A percentile compares a stretch with the other conserved stretches of the same genome.
phyloP scores from a whole-genome alignment of 2,888 invertebrate species.

The Mamestra brassicae region DNA sequence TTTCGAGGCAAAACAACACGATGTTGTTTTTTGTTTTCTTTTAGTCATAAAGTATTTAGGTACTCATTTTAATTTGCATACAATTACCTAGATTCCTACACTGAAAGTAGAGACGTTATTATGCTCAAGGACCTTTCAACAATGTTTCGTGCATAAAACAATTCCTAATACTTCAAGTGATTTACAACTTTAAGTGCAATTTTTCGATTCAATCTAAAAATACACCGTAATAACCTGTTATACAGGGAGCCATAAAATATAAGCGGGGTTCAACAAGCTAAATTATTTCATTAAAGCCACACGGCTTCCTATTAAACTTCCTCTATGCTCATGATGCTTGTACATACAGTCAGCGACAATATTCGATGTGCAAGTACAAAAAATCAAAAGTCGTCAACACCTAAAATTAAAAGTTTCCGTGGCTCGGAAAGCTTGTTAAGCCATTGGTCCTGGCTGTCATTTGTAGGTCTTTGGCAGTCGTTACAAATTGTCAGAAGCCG shows the following conservation, averaged over 20 bases:
- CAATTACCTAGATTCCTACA: background rate
- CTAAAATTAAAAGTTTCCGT: too few species aligned
- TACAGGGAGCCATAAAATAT: slow-evolving; percentile 6
- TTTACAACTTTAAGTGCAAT: slow-evolving; percentile 15
- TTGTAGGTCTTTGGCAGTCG: too few species aligned
- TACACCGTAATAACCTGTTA: slow-evolving; percentile 16
- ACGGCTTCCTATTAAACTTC: background rate
- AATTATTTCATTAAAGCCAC: background rate
- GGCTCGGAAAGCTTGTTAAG: too few species aligned
- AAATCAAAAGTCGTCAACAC: too few species aligned
- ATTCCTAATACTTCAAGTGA: slow-evolving; percentile 18
- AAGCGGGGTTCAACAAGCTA: slow-evolving; percentile 8
- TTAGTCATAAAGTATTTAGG: background rate
- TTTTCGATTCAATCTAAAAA: slow-evolving; percentile 31
- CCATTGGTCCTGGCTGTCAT: too few species aligned
- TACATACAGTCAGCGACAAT: too few species aligned
- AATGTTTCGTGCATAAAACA: slow-evolving; percentile 28
- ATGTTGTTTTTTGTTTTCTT: background rate
- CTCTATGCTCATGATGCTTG: too few species aligned
- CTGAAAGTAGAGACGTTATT: background rate
- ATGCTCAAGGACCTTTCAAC: slow-evolving; percentile 2
- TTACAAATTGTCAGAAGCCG: too few species aligned
- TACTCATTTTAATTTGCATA: background rate
- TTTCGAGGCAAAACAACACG: slow-evolving; percentile 3
- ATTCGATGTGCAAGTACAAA: too few species aligned